Percentiles rank a stretch among this genome's conserved stretches.
These are phyloP conservation scores for Gallinago jamesoni DNA, from an alignment of 2,113 vertebrate genomes.

Conservation along the genomic window DNA sequence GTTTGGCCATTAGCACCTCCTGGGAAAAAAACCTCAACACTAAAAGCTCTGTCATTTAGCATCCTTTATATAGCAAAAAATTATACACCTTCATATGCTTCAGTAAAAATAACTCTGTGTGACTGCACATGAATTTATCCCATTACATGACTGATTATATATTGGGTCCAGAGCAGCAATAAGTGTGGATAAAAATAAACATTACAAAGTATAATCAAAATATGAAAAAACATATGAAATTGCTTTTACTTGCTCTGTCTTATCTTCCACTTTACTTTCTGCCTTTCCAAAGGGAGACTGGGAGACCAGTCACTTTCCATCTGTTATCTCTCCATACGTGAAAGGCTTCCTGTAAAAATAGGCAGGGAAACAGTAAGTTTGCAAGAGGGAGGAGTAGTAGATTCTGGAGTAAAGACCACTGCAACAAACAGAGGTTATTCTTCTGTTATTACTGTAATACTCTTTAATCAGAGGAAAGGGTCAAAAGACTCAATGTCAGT, in stretches of 20 bases:
- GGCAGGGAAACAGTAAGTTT: background rate
- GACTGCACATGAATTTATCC: background rate
- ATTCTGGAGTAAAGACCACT: background rate
- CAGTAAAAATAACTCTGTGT: conserved; percentile 22
- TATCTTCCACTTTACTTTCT: background rate
- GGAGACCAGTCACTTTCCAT: background rate
- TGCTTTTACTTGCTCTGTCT: background rate
- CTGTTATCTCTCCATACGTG: background rate
- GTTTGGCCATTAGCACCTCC: conserved; percentile 27
- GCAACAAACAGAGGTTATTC: background rate
- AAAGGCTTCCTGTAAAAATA: background rate
- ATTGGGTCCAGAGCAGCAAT: background rate
- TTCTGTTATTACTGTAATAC: background rate
- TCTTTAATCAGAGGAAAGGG: background rate
- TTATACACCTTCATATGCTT: background rate
- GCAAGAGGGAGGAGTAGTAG: background rate
- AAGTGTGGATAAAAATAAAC: background rate
- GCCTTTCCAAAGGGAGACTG: background rate
- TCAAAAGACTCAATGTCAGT: background rate
- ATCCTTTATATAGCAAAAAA: conserved; percentile 22
- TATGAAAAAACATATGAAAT: background rate
- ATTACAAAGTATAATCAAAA: background rate
- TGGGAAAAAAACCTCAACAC: background rate
- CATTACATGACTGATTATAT: background rate
- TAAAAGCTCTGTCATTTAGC: conserved; percentile 1